phyloP scores from a whole-genome alignment of 2,888 invertebrate genomes.

The Platynereis dumerilii region DNA sequence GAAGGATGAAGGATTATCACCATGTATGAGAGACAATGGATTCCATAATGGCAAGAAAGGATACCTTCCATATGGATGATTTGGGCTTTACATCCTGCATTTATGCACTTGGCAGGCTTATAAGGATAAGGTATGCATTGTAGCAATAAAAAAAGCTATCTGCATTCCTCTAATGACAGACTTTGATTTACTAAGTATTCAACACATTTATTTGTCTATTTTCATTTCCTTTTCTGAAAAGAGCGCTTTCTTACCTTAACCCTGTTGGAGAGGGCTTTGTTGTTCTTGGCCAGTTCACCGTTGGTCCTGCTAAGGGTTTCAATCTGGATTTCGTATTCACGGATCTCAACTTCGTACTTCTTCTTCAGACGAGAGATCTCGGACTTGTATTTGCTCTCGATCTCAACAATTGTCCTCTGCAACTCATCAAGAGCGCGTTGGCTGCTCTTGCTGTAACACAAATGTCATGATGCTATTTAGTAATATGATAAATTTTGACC shows the following conservation, averaged over 20 bases:
- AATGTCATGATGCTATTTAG: background rate
- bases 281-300: slow-evolving; percentile 85
- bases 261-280: slow-evolving; percentile 95
- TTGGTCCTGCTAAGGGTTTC: slow-evolving; percentile 41
- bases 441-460: slow-evolving; percentile 56
- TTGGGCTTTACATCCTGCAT: background rate
- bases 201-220: no score
- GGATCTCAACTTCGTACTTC: slow-evolving; percentile 62
- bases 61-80: no score
- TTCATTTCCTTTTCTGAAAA: no score
- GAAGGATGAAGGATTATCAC: background rate
- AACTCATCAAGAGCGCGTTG: slow-evolving; percentile 63
- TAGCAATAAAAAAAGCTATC: no score
- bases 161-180: no score
- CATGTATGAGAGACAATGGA: background rate
- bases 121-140: background rate
- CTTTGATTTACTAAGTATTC: no score
- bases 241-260: slow-evolving; percentile 72
- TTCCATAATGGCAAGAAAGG: background rate
- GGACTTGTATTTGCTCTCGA: slow-evolving; percentile 62
- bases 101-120: background rate
- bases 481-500: background rate
- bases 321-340: slow-evolving; percentile 55
- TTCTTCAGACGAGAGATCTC: slow-evolving; percentile 63
- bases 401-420: slow-evolving; percentile 61